Base-by-base conservation (phyloP, 2,888 invertebrate species). In the Drosophila mercatorum region DNA sequence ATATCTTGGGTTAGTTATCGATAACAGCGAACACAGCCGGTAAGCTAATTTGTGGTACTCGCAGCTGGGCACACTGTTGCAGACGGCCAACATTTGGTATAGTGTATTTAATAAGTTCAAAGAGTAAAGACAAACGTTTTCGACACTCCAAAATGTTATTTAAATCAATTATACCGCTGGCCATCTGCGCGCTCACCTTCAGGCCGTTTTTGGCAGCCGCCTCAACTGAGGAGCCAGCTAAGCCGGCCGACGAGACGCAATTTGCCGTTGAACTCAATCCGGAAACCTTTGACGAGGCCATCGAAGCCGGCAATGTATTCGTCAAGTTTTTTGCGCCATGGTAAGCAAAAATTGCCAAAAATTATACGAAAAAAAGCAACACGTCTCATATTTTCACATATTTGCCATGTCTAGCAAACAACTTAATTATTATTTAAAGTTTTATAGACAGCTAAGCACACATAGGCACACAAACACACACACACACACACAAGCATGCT, bases 261-360 rank as follows among this genome's bases (percentile, higher is more conserved):
- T 92, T 90, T 59, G 83, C 91, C 8, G 80, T 94, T 17, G 93
- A 94, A 78, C 94, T 95, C 74, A 93, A 92, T 6, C 90, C 92
- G 31, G 94, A 95, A 67, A 95, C 94, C 87, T 96, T 96, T 89
- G 94, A 94, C 46, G 93, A 93, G 60, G 95, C 95, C 92, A 93
- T 94, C 89, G 94, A 94, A 76, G 94, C 95, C 89, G 94, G 95
- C 90, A 95, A 96, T 81, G 95, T 96, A 92, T 96, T 96, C 91
- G 94, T 96, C 2, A 95, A 96, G 95, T 96, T 96, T 92, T 96
- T 95, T 93, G 96, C 96, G 11, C 96, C 96, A 55, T 96, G 96
- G 96, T 96, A 93, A 94, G 94, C 64, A 31, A 40, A 26, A 62
- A 46, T 58, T 44, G 22, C 6, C 11, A 7, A 10, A 31, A 49